Evolutionary conservation across 2,797 vertebrate genomes (phyloP), one percentile per base, ranked within the genome.

Genomic region (Halcyon chelicuti): DNA sequence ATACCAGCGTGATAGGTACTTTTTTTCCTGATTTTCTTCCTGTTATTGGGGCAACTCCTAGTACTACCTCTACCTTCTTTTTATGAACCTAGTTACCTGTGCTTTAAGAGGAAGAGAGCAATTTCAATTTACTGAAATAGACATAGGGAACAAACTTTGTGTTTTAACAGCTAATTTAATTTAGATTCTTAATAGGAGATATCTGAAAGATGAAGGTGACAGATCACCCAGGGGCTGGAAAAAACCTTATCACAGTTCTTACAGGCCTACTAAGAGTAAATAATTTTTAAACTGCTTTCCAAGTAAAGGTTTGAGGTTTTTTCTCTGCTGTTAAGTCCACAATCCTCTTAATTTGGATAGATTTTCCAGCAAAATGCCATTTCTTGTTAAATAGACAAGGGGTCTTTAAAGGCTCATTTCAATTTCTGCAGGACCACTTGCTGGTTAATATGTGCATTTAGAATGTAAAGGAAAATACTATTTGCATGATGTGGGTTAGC

Each of bases 131-230:
- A 29, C 12, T 31, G 51, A 72, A 83, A 70, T 29, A 88, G 55
- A 66, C 5, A 26, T 21, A 51, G 51, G 44, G 82, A 95, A 78
- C 8, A 86, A 87, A 76, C 7, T 15, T 40, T 92, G 23, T 87
- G n/a, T 47, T 85, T 91, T 82, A 81, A 61, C 63, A 88, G 31
- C 22, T 81, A 86, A 93, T 84, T 90, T 78, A 46, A 86, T 92
- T 73, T 44, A 70, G 23, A 31, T n/a, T 92, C 28, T 81, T 83
- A 90, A 90, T 51, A 93, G 49, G 39, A 47, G 39, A 26, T 5
- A 1, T 25, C 46, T 78, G 55, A 80, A 90, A 80, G 28, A 57
- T 84, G 70, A 81, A 75, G 23, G 42, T n/a, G 15, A 77, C 21
- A 52, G 29, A 78, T 88, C 35, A 75, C 31, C 14, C 23, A 84